Conservation (phyloP, 2,113 vertebrate species). For the Tupaia chinensis region DNA sequence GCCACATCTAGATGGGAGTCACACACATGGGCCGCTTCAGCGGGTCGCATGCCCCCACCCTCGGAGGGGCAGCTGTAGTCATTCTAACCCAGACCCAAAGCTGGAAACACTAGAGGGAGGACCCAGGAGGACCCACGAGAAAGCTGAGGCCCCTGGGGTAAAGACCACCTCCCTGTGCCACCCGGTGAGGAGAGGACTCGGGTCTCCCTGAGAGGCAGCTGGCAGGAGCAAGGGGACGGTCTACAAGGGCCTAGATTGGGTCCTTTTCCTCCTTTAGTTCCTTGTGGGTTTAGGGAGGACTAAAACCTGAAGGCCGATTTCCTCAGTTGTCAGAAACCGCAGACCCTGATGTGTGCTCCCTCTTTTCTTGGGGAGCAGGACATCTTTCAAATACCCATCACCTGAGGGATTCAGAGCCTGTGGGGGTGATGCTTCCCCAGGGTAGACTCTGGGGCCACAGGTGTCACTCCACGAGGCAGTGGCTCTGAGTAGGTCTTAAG, state of each 20-base stretch:
- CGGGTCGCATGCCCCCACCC: not conserved
- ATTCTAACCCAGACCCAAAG: not conserved
- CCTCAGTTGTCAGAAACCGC: too few species aligned
- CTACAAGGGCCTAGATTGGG: not conserved
- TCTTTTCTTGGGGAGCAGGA: rapidly evolving
- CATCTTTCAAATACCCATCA: rapidly evolving
- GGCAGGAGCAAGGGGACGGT: not conserved
- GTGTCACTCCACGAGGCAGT: too few species aligned
- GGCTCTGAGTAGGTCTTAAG: too few species aligned
- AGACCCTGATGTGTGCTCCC: not conserved
- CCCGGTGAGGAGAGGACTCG: too few species aligned
- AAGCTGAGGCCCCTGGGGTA: not conserved
- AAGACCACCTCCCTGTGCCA: not conserved
- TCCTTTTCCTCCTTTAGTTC: not conserved
- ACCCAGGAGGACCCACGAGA: too few species aligned
- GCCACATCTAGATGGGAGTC: not conserved
- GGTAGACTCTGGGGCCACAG: not conserved
- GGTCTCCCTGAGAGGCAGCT: not conserved
- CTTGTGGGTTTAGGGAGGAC: not conserved
- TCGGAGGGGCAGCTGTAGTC: rapidly evolving
- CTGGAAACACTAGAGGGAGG: too few species aligned
- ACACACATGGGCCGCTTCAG: rapidly evolving
- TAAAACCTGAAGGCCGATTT: not conserved
- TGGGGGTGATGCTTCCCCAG: rapidly evolving
- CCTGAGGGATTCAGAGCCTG: rapidly evolving